A percentile compares a stretch with the other conserved stretches of the same genome.
phyloP scores from a whole-genome alignment of 1,140 invertebrate species.

The Drosophila seguyi region DNA sequence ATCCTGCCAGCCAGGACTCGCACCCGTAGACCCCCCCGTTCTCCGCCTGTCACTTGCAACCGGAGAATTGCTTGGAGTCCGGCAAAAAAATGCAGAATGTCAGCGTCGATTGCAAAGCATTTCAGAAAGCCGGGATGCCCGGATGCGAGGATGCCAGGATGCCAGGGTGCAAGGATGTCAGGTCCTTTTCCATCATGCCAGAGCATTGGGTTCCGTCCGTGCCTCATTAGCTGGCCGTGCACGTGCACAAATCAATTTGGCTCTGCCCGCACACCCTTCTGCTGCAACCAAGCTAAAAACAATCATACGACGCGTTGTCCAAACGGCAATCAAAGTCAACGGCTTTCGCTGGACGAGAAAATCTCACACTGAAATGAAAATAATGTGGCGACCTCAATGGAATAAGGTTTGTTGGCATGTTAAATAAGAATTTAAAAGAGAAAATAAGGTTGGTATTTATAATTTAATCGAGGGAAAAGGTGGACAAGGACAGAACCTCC shows the following conservation, averaged over 20 bases:
- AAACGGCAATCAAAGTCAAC: constrained; percentile 72
- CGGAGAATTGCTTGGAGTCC: constrained; percentile 10
- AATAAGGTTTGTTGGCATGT: background rate
- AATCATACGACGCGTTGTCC: constrained; percentile 76
- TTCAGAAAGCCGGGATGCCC: constrained; percentile 30
- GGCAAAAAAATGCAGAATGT: constrained; percentile 42
- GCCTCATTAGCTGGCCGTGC: constrained; percentile 74
- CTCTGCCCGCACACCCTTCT: constrained; percentile 27
- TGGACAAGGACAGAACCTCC: too few relatives aligned
- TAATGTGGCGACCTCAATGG: background rate
- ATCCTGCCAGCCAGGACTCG: constrained; percentile 4
- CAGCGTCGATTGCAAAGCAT: constrained; percentile 46
- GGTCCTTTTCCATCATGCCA: constrained; percentile 10
- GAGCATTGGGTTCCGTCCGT: constrained; percentile 16
- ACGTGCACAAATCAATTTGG: constrained; percentile 80
- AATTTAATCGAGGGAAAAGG: too few relatives aligned
- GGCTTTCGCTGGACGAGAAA: constrained; percentile 43
- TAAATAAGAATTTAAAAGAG: background rate
- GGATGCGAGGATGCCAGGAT: background rate
- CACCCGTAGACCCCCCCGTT: background rate
- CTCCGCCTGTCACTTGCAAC: constrained; percentile 44
- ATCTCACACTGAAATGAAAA: constrained; percentile 21
- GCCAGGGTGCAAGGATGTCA: background rate
- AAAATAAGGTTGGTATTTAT: too few relatives aligned
- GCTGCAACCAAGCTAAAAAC: constrained; percentile 48